Evolutionary conservation across 53 echinoderm and acorn worm species (phyloP).

Genomic region (Pentamera pediparva): DNA sequence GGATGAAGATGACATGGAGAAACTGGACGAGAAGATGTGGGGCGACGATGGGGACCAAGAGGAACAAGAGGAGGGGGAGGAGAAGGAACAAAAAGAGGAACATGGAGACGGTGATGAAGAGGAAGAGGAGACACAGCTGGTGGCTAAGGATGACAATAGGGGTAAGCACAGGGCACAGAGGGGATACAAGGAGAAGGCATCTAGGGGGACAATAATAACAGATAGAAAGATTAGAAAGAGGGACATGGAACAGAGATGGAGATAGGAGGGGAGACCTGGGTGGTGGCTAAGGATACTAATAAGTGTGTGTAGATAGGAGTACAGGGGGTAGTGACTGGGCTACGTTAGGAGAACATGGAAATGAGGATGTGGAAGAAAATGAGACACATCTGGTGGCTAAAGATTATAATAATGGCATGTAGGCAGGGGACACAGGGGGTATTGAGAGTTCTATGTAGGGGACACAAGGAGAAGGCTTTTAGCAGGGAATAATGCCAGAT

Average conservation of each 20-base stretch:
- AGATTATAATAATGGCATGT: constrained; percentile 93
- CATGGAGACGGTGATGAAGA: constrained; percentile 64
- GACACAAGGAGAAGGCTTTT: too few species aligned
- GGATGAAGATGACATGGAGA: constrained; percentile 70
- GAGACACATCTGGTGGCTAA: constrained; percentile 82
- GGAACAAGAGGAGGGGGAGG: constrained; percentile 50
- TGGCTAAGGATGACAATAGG: constrained; percentile 93
- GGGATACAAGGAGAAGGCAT: neutral
- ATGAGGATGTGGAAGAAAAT: constrained; percentile 55
- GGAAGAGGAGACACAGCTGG: constrained; percentile 66
- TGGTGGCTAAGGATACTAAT: too few species aligned
- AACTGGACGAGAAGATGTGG: constrained; percentile 97
- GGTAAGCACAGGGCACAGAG: constrained; percentile 40
- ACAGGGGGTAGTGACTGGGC: too few species aligned
- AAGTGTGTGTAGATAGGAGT: too few species aligned
- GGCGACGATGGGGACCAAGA: constrained; percentile 76
- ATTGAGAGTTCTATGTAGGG: too few species aligned
- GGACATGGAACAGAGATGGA: too few species aligned
- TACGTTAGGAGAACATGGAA: constrained; percentile 69
- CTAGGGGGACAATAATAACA: too few species aligned
- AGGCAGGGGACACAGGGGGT: constrained; percentile 2
- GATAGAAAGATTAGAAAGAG: too few species aligned
- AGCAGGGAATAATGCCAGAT: too few species aligned
- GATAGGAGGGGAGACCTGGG: too few species aligned
- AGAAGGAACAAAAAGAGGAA: constrained; percentile 60